Conservation (phyloP, 2,113 vertebrate species). For the Bettongia penicillata region DNA sequence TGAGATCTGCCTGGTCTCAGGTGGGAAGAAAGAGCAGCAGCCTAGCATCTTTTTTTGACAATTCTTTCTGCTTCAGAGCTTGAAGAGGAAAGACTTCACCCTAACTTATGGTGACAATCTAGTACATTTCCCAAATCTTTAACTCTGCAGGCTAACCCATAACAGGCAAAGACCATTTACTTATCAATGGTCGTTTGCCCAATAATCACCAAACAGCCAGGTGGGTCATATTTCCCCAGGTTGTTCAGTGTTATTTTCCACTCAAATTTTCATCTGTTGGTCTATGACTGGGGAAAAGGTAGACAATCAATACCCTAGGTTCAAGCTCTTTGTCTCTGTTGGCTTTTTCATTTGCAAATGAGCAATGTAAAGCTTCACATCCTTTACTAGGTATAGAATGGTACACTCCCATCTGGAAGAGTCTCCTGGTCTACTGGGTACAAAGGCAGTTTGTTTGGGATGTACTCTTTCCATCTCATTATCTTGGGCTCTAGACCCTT, state of each 20-base stretch:
- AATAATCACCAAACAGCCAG: background rate
- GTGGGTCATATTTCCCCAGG: background rate
- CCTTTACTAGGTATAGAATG: background rate
- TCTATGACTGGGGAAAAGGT: background rate
- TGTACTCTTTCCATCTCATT: background rate
- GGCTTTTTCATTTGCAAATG: background rate
- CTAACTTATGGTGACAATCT: background rate
- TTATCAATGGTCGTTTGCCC: background rate
- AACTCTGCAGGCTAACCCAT: background rate
- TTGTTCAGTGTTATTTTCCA: background rate
- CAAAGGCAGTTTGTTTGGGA: background rate
- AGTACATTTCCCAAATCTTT: background rate
- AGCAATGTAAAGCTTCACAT: background rate
- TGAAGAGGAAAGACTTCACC: background rate
- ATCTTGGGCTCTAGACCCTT: background rate
- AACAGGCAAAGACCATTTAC: background rate
- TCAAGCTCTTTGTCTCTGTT: background rate
- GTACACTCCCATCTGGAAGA: background rate
- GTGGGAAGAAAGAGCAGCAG: background rate
- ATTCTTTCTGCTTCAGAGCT: background rate
- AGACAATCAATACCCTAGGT: background rate
- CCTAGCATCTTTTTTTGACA: background rate
- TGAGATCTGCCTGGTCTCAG: background rate
- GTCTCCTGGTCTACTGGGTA: background rate
- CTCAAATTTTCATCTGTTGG: background rate